phyloP scores from a whole-genome alignment of 2,113 vertebrate species.

The Aspidoscelis tigris region DNA sequence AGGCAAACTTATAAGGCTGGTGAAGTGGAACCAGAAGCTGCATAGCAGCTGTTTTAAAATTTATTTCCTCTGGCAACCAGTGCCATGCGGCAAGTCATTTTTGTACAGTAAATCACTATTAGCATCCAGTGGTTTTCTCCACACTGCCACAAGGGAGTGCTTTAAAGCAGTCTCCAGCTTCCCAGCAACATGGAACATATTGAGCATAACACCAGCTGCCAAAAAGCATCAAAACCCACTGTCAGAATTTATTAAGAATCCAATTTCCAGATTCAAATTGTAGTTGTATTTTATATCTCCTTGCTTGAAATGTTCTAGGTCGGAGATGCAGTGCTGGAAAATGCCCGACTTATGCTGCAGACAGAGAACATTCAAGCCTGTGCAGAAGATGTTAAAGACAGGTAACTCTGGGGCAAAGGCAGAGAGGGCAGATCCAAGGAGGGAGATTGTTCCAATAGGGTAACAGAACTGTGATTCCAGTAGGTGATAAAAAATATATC shows the following conservation, averaged over 20 bases:
- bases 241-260: too few relatives aligned
- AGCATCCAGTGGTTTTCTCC: neutral
- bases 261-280: neutral
- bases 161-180: neutral
- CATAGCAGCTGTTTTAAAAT: neutral
- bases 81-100: neutral
- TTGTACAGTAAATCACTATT: neutral
- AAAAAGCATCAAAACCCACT: neutral
- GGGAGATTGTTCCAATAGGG: too few relatives aligned
- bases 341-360: conserved; percentile 91
- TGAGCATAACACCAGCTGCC: neutral
- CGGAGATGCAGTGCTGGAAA: conserved; percentile 89
- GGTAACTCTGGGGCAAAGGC: conserved; percentile 67
- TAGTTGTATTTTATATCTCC: neutral
- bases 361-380: conserved; percentile 90
- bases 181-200: neutral
- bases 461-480: too few relatives aligned
- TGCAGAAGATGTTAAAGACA: conserved; percentile 91
- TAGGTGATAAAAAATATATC: neutral
- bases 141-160: neutral
- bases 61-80: neutral
- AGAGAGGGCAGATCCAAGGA: neutral
- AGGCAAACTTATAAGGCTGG: neutral
- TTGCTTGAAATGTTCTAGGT: conserved; percentile 77
- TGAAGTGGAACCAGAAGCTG: neutral